Percentiles rank a stretch among this genome's conserved stretches.
Conservation (phyloP, 1,140 invertebrate genomes). For the Drosophila gunungcola region DNA sequence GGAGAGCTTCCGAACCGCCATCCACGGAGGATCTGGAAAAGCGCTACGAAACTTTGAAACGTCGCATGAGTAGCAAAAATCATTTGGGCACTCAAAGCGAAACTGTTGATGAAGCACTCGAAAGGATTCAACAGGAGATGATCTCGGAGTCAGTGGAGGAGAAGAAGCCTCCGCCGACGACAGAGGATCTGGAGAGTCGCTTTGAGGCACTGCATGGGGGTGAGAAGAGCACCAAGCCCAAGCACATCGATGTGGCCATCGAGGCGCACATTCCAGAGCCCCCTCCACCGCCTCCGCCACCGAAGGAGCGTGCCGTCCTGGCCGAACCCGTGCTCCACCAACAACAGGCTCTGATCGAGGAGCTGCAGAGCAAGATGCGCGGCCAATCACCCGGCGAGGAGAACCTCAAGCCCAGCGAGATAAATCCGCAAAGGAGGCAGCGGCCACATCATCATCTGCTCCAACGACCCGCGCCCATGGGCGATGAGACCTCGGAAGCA, state of each 20-base stretch:
- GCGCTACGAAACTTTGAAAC: conserved; percentile 70
- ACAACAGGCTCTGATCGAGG: conserved; percentile 72
- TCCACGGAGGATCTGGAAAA: conserved; percentile 80
- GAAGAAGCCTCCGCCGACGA: conserved; percentile 45
- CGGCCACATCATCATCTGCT: conserved; percentile 22
- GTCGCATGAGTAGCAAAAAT: conserved; percentile 73
- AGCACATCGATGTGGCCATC: conserved; percentile 60
- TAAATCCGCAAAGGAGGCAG: conserved; percentile 64
- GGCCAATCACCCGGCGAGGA: conserved; percentile 64
- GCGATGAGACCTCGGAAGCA: conserved; percentile 84
- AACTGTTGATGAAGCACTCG: conserved; percentile 56
- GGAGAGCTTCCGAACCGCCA: conserved; percentile 74
- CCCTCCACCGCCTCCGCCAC: conserved; percentile 51
- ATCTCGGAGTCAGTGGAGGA: conserved; percentile 48
- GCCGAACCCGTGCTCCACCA: conserved; percentile 41
- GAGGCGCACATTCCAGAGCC: conserved; percentile 64
- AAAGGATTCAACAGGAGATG: conserved; percentile 63
- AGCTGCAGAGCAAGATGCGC: conserved; percentile 73
- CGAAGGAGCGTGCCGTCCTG: conserved; percentile 19
- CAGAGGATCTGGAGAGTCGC: conserved; percentile 68
- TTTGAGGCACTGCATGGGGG: conserved; percentile 64
- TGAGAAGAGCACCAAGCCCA: conserved; percentile 22
- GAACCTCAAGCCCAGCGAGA: conserved; percentile 73
- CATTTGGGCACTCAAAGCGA: conserved; percentile 36
- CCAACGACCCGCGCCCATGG: conserved; percentile 70